Evolutionary conservation across 2,888 invertebrate species (phyloP).

Genomic region (Escarpia spicata): DNA sequence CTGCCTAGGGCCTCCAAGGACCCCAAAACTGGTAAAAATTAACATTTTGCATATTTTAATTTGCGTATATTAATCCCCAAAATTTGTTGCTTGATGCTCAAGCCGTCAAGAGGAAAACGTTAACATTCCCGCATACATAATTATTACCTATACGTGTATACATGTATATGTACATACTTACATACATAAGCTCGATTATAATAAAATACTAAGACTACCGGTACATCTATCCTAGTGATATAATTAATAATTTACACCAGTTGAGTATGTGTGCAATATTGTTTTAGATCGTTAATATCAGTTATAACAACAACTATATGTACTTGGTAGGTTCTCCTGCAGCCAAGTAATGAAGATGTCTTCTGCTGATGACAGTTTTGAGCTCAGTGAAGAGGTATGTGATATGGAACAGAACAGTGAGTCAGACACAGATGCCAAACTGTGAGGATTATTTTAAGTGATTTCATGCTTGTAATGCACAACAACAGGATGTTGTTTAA

Average conservation of each 20-base stretch:
- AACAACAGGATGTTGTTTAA: too few relatives aligned
- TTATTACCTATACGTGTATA: neutral
- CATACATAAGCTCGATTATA: neutral
- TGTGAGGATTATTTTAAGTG: neutral
- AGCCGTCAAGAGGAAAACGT: neutral
- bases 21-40: too few relatives aligned
- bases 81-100: too few relatives aligned
- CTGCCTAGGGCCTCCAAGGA: too few relatives aligned
- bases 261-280: too few relatives aligned
- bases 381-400: neutral
- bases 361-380: conserved; percentile 4
- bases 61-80: too few relatives aligned
- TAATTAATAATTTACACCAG: too few relatives aligned
- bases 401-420: neutral
- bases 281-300: neutral
- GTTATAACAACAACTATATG: neutral
- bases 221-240: too few relatives aligned
- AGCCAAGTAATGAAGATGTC: neutral
- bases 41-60: too few relatives aligned
- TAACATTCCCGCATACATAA: neutral
- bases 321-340: neutral
- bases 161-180: neutral
- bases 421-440: neutral
- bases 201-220: too few relatives aligned
- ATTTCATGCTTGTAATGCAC: neutral